A percentile compares a stretch with the other conserved stretches of the same genome.
Evolutionary conservation across 2,113 vertebrate genomes (phyloP).

Genomic region (Panthera tigris): DNA sequence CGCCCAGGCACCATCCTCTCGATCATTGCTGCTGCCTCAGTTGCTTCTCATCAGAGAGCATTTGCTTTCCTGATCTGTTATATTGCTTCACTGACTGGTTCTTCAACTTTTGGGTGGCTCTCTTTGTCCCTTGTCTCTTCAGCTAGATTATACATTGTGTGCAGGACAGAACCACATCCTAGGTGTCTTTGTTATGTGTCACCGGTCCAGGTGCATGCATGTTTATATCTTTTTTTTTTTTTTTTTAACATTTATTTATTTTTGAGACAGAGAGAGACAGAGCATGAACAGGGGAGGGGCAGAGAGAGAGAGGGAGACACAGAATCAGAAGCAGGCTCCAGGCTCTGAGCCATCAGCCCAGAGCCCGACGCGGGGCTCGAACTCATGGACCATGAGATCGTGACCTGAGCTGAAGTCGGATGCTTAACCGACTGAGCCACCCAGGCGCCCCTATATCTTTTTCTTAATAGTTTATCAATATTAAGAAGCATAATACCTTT

Average conservation of each 20-base stretch:
- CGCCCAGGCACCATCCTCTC: neutral
- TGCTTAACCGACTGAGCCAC: too few species aligned
- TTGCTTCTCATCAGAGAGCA: neutral
- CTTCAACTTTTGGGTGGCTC: neutral
- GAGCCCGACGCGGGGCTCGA: too few species aligned
- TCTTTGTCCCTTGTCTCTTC: neutral
- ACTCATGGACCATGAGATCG: too few species aligned
- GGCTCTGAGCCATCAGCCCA: too few species aligned
- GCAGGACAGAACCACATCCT: neutral
- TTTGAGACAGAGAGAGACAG: too few species aligned
- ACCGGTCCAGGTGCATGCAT: neutral
- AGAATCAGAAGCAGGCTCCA: too few species aligned
- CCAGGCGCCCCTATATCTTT: neutral
- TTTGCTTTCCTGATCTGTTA: neutral
- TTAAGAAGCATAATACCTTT: neutral
- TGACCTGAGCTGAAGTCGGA: too few species aligned
- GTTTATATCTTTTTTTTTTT: neutral
- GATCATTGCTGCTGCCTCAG: neutral
- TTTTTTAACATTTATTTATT: too few species aligned
- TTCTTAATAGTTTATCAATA: neutral
- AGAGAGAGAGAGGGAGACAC: too few species aligned
- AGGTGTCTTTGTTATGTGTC: neutral
- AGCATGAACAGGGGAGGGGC: too few species aligned
- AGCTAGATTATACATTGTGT: neutral
- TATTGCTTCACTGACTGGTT: neutral